phyloP scores from a whole-genome alignment of 2,113 vertebrate species.

The Brachionichthys hirsutus region DNA sequence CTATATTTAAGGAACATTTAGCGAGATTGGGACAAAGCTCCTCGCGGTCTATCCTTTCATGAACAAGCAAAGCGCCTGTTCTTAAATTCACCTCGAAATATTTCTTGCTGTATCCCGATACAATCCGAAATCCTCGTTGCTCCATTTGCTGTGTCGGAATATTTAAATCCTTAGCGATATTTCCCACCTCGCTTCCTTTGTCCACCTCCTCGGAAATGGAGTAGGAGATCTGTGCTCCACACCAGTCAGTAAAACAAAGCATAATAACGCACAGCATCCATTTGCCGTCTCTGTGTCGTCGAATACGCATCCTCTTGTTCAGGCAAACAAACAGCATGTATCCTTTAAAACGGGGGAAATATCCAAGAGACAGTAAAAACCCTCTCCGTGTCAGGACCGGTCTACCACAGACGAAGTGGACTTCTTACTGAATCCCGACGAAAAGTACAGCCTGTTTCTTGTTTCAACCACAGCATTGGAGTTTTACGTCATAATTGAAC shows the following conservation, averaged over 20 bases:
- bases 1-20: conserved; percentile 71
- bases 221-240: conserved; percentile 58
- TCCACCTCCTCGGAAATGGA: conserved; percentile 38
- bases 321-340: neutral
- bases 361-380: neutral
- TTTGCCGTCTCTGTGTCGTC: neutral
- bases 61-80: conserved; percentile 72
- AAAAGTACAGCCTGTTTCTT: conserved; percentile 1
- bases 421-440: conserved; percentile 1
- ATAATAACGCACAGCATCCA: conserved; percentile 44
- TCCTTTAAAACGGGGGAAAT: conserved; percentile 2
- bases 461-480: conserved; percentile 4
- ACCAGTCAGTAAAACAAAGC: conserved; percentile 50
- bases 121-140: neutral
- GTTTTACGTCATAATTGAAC: neutral
- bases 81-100: conserved; percentile 72
- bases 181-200: neutral
- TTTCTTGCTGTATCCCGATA: conserved; percentile 64
- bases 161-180: neutral
- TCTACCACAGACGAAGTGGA: neutral
- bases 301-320: conserved; percentile 31
- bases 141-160: neutral
- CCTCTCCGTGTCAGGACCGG: neutral
- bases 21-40: conserved; percentile 68
- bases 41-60: conserved; percentile 80